phyloP scores from a whole-genome alignment of 2,888 invertebrate species.

The Leptopterna dolabrata region DNA sequence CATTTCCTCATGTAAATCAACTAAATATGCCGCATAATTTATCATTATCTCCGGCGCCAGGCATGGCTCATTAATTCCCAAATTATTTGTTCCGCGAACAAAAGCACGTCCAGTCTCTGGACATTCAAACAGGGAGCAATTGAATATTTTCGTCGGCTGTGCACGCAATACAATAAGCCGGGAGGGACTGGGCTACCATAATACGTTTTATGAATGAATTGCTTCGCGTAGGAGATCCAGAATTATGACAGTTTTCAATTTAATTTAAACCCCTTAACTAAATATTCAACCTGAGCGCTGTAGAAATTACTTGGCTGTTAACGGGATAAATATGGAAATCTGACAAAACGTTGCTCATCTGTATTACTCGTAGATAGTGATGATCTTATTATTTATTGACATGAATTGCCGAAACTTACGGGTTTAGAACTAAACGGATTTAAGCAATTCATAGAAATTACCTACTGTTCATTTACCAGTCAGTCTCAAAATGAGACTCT shows the following conservation, averaged over 20 bases:
- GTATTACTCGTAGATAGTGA: too few relatives aligned
- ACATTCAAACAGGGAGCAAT: not conserved
- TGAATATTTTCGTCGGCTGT: not conserved
- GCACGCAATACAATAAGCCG: not conserved
- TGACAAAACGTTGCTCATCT: too few relatives aligned
- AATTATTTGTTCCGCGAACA: not conserved
- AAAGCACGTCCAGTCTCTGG: not conserved
- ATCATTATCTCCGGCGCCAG: not conserved
- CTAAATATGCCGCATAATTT: conserved; percentile 5
- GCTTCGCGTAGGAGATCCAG: not conserved
- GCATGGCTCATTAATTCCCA: not conserved
- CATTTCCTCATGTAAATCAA: conserved; percentile 15
- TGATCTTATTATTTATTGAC: too few relatives aligned
- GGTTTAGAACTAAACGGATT: too few relatives aligned
- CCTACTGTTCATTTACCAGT: too few relatives aligned
- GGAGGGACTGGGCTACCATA: not conserved
- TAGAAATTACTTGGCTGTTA: too few relatives aligned
- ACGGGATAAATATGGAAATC: too few relatives aligned
- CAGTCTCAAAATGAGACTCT: too few relatives aligned
- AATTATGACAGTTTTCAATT: not conserved
- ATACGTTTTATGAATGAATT: not conserved
- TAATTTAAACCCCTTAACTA: not conserved
- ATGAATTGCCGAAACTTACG: too few relatives aligned
- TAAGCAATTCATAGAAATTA: too few relatives aligned
- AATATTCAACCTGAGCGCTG: too few relatives aligned